Base-by-base conservation (phyloP, 1,140 invertebrate genomes). In the Euura saliciscinereae region DNA sequence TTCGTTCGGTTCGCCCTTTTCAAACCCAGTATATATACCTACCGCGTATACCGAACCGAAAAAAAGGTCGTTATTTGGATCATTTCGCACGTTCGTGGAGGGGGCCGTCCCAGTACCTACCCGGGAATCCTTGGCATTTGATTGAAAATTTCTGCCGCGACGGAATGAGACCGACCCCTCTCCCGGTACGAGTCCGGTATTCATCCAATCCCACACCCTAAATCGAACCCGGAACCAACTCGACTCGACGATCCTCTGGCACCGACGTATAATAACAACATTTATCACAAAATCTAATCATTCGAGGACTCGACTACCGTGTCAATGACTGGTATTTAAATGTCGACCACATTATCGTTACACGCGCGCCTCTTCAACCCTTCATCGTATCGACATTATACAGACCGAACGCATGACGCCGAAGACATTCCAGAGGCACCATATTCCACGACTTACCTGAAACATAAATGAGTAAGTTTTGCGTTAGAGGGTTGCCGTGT, bases 121-220 rank as follows among this genome's bases (percentile, higher is more conserved):
- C 74, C 76, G 75, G 78, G 81, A 85, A 86, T 86, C 85, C 84
- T 66, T 76, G 46, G 78, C 85, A 80, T 86, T 84, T 87, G 85
- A 87, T 87, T 87, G 86, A 87, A 87, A 87, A 87, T 86, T 86
- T 87, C 86, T 87, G 80, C 79, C 82, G 79, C 80, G 80, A 77
- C 72, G 77, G 82, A 84, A 84, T 82, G 82, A 73, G 73, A 78
- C 73, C 51, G 51, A 59, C 13, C 8, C 8, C 3, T 59, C 13
- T 59, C 13, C 8, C 8, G 51, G 28, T 28, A 28, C 28, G 28
- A 28, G 28, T 28, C 28, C 28, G 28, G 28, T 28, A 28, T 28
- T 28, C 28, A 28, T 28, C 28, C 28, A 28, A 28, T 28, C 28
- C 28, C 28, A 28, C 28, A 28, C 28, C 28, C 28, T 28, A 28